Conservation (phyloP, 2,888 invertebrate genomes). For the Stenodera caucasica region DNA sequence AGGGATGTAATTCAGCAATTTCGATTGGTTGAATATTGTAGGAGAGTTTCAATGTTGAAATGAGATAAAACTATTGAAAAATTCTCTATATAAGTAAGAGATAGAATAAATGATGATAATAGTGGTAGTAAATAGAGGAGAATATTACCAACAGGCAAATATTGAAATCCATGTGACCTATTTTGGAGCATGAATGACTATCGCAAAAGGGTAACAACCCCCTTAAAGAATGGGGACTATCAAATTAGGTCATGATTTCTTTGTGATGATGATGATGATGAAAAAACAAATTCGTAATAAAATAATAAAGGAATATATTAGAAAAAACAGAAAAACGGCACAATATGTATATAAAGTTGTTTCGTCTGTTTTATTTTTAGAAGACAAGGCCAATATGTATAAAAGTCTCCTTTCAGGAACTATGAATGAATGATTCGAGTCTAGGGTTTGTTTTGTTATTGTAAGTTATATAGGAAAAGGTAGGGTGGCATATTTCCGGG, state of each 20-base stretch:
- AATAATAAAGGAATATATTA: not conserved
- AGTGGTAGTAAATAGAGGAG: conserved; percentile 33
- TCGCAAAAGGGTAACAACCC: conserved; percentile 54
- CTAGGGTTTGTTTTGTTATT: not conserved
- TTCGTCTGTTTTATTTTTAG: conserved; percentile 23
- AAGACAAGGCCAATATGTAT: conserved; percentile 7
- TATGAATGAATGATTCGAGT: conserved; percentile 1
- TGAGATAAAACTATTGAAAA: conserved; percentile 23
- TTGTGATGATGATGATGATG: not conserved
- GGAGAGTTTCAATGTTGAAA: conserved; percentile 27
- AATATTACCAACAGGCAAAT: conserved; percentile 27
- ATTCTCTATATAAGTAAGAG: conserved; percentile 30
- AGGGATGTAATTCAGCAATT: conserved; percentile 30
- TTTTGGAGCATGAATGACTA: conserved; percentile 50
- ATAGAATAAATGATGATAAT: conserved; percentile 17
- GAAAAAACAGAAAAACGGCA: not conserved
- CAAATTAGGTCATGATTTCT: conserved; percentile 46
- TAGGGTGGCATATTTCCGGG: not conserved
- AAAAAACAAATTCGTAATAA: not conserved
- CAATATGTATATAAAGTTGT: not conserved
- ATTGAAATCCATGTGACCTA: conserved; percentile 51
- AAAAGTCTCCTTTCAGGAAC: not conserved
- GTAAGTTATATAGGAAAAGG: not conserved
- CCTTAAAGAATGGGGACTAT: conserved; percentile 44
- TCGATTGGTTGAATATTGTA: conserved; percentile 31